Base-by-base conservation (phyloP, 2,797 vertebrate genomes). In the Danio tinwini region DNA sequence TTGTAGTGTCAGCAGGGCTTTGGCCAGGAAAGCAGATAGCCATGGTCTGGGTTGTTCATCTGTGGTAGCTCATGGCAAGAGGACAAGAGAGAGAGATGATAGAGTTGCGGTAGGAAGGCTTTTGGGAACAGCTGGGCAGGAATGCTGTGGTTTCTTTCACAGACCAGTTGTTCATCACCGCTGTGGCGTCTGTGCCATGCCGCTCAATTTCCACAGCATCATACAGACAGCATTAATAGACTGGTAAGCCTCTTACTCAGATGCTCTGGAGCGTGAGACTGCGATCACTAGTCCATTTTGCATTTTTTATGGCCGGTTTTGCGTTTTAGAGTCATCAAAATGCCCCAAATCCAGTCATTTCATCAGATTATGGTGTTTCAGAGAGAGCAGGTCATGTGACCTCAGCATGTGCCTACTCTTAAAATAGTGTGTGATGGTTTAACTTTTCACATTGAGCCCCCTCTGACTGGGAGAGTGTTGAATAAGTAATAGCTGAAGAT, bases 181-280 rank as follows among this genome's bases (percentile, higher is more conserved):
- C 37, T 7, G 44, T 73, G 61, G 62, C 62, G 59, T 3, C 53
- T 52, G 55, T 73, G 61, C 37, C 53, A 74, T 56, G 52, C 42
- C 14, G 29, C 7, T 78, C 73, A 69, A 49, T 61, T 81, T 11
- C 63, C 40, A 68, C 61, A 52, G 5, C 42, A 58, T 67, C 62
- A 78, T n/a, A 74, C 59, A 76, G 53, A 76, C 50, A 67, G 53
- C 49, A 44, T 55, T 83, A 55, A 74, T 40, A 83, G 44, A 70
- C 47, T 42, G 11, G 50, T 68, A 84, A 78, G 39, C 74, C 49
- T 74, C 44, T 82, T 84, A 85, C 39, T 5, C 69, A 65, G 49
- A 40, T 2, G 12, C 44, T 56, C 44, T 47, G n/a, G 45, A 62
- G 45, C 37, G 37, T 70, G 19, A 29, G 37, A 40, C 76, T 40